Evolutionary conservation across 2,888 invertebrate species (phyloP), one percentile per base, ranked within the genome.

Genomic region (Lampropteryx suffumata): DNA sequence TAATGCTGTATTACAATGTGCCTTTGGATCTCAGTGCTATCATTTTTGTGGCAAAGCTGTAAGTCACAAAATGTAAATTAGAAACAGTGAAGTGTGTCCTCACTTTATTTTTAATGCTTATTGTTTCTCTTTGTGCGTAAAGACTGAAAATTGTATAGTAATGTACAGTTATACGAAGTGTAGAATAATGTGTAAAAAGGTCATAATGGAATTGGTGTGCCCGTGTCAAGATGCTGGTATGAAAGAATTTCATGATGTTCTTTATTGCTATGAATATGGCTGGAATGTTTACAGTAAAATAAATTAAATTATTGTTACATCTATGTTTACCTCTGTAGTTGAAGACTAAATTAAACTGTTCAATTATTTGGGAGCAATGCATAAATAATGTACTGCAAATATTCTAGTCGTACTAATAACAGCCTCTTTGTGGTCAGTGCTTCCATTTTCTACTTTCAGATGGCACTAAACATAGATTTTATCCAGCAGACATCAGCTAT

Each of bases 91-190:
- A 59, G 59, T 57, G 55, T 59, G 51, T 59, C 52, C 57, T 57
- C 61, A 59, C 50, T 55, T 51, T 51, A 57, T 65, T 69, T 71
- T 65, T 71, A 64, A 67, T 67, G 65, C 65, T 64, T 71, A 67
- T 69, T 64, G 59, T 70, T 73, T 64, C 67, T 54, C 61, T 67
- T 69, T 69, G 73, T 74, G 70, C 71, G 58, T 61, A 73, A 82
- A 79, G 84, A 84, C 83, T 84, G 84, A 83, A 73, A 76, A 73
- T 76, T 79, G 74, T 78, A 76, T 79, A 79, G 70, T 79, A 68
- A 69, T 73, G 75, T 79, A 79, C 76, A 77, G 73, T 75, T 76
- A 70, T 76, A 69, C 81, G 73, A 76, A 78, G 74, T 81, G 65
- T 78, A 77, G 76, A 79, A 71, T 77, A 52, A 57, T 70, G 67